Conservation (phyloP, 2,888 invertebrate species). For the Pemphredon lugubris region DNA sequence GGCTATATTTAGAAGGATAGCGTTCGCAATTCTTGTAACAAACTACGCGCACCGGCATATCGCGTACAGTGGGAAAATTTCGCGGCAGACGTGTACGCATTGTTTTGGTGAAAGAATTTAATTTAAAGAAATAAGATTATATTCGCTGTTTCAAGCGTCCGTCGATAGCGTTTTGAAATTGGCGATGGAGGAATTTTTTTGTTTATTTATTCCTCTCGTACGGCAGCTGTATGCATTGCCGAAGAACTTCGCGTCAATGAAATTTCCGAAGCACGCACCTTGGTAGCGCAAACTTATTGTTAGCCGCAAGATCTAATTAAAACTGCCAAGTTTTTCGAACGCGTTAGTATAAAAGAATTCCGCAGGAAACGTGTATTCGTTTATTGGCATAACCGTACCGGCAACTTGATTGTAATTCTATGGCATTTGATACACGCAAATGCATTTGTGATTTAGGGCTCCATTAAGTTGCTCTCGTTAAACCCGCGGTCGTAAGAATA, state of each 20-base stretch:
- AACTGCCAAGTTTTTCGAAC: constrained; percentile 25
- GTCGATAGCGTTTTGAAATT: too few species aligned
- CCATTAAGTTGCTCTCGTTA: too few species aligned
- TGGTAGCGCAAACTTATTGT: constrained; percentile 21
- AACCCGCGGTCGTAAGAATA: too few species aligned
- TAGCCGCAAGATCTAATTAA: constrained; percentile 38
- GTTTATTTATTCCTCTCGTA: constrained; percentile 10
- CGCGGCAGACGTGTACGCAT: too few species aligned
- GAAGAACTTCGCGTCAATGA: constrained; percentile 25
- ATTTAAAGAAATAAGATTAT: too few species aligned
- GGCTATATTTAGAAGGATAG: constrained; percentile 35
- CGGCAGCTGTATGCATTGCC: constrained; percentile 28
- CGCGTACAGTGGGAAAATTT: too few species aligned
- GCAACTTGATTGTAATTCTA: too few species aligned
- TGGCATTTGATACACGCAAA: too few species aligned
- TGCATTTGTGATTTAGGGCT: too few species aligned
- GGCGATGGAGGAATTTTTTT: too few species aligned
- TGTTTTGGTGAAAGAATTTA: too few species aligned
- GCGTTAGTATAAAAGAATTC: constrained; percentile 14
- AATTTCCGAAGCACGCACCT: constrained; percentile 24
- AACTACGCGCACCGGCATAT: constrained; percentile 15
- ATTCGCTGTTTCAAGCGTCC: too few species aligned
- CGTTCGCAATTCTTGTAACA: background rate
- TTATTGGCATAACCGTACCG: constrained; percentile 6
- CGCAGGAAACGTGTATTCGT: background rate